Percentiles rank a stretch among this genome's conserved stretches.
phyloP scores from a whole-genome alignment of 2,888 invertebrate genomes.

The Heliconius sara region DNA sequence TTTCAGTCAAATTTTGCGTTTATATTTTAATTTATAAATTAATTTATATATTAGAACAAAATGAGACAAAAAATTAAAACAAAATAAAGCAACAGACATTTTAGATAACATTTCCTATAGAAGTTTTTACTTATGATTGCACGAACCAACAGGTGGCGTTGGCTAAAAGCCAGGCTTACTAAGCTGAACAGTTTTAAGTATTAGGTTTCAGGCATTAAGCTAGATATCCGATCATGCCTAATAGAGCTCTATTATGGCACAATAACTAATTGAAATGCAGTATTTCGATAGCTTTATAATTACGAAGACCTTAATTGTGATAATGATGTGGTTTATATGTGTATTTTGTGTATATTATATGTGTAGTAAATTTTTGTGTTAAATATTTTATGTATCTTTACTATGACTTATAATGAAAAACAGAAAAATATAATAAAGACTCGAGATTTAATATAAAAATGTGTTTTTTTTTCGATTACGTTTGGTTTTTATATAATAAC shows the following conservation, averaged over 20 bases:
- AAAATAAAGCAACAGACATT: not conserved
- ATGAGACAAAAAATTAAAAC: not conserved
- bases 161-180: constrained; percentile 59
- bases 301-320: not conserved
- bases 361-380: too few relatives aligned
- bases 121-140: constrained; percentile 43
- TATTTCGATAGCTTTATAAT: constrained; percentile 9
- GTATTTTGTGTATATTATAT: not conserved
- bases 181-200: constrained; percentile 46
- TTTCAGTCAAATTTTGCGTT: not conserved
- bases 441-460: not conserved
- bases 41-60: not conserved
- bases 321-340: not conserved
- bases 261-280: constrained; percentile 23
- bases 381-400: too few relatives aligned
- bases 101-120: constrained; percentile 19
- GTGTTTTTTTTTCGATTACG: too few relatives aligned
- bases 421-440: not conserved
- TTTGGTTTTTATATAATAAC: not conserved
- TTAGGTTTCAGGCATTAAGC: constrained; percentile 49
- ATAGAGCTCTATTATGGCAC: constrained; percentile 25
- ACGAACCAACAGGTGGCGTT: constrained; percentile 69
- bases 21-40: not conserved
- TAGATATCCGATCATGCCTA: constrained; percentile 34
- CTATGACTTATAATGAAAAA: not conserved